Evolutionary conservation across 2,113 vertebrate species (phyloP).

Genomic region (Morone chrysops): DNA sequence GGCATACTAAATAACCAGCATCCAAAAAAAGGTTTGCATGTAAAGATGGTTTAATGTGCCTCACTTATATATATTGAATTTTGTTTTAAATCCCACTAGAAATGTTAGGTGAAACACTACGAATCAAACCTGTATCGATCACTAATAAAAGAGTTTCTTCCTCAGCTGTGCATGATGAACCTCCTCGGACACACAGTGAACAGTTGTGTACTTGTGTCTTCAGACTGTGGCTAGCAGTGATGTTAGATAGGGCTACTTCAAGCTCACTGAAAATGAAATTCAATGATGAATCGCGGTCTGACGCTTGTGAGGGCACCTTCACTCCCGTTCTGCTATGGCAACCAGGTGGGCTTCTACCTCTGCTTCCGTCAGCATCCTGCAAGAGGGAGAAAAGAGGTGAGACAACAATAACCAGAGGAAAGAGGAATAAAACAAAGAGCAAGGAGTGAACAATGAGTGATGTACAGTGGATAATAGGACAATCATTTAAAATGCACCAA

Average conservation of each 20-base stretch:
- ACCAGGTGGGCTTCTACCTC: constrained; percentile 81
- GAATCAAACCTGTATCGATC: not conserved
- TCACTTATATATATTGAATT: not conserved
- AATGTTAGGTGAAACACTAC: not conserved
- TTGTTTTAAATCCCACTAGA: not conserved
- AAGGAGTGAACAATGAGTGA: not conserved
- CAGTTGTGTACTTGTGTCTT: not conserved
- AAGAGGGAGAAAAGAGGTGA: not conserved
- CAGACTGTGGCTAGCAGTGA: not conserved
- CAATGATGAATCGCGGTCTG: not conserved
- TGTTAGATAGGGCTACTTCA: not conserved
- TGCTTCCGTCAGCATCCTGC: constrained; percentile 78
- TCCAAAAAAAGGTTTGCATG: not conserved
- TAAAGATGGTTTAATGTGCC: not conserved
- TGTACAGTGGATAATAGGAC: not conserved
- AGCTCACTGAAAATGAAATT: constrained; percentile 3
- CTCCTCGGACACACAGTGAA: not conserved
- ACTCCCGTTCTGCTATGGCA: constrained; percentile 85
- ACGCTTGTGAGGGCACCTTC: constrained; percentile 11
- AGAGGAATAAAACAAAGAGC: not conserved
- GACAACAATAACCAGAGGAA: not conserved
- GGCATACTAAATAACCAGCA: not conserved
- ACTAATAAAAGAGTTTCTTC: constrained; percentile 7
- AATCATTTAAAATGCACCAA: not conserved
- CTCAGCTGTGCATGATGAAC: not conserved